Percentiles rank a stretch among this genome's conserved stretches.
phyloP scores from a whole-genome alignment of 2,113 vertebrate species.

The Apodemus sylvaticus region DNA sequence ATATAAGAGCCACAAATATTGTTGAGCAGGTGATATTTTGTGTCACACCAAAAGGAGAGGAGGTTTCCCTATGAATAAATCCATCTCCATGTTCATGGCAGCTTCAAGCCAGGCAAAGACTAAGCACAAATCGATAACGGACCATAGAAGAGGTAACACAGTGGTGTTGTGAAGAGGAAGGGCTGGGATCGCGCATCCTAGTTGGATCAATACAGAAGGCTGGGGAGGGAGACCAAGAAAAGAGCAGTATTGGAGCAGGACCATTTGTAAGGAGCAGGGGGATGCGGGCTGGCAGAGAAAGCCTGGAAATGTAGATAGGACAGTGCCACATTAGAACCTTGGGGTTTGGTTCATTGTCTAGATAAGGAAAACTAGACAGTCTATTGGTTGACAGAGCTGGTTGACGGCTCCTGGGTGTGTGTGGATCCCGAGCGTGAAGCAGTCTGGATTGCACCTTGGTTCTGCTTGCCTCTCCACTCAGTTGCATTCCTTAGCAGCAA shows the following conservation, averaged over 20 bases:
- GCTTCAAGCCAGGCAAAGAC: accelerated
- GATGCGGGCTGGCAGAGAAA: neutral
- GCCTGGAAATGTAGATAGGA: neutral
- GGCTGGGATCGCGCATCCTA: neutral
- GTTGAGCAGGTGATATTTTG: neutral
- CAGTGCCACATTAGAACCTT: neutral
- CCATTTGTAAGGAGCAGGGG: accelerated
- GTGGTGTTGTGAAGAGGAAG: neutral
- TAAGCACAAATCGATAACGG: neutral
- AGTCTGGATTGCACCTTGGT: neutral
- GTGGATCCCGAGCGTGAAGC: neutral
- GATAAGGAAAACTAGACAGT: neutral
- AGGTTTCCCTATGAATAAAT: neutral
- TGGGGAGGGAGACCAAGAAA: neutral
- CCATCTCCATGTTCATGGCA: neutral
- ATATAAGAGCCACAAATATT: neutral
- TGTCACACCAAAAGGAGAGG: neutral
- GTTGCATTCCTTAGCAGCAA: neutral
- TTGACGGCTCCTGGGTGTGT: neutral
- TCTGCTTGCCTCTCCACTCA: neutral
- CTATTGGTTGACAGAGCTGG: neutral
- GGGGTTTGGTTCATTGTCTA: neutral
- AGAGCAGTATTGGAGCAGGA: neutral
- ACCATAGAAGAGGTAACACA: neutral
- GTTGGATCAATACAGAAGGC: neutral